Evolutionary conservation across 2,797 vertebrate genomes (phyloP).

Genomic region (Gastrophryne carolinensis): DNA sequence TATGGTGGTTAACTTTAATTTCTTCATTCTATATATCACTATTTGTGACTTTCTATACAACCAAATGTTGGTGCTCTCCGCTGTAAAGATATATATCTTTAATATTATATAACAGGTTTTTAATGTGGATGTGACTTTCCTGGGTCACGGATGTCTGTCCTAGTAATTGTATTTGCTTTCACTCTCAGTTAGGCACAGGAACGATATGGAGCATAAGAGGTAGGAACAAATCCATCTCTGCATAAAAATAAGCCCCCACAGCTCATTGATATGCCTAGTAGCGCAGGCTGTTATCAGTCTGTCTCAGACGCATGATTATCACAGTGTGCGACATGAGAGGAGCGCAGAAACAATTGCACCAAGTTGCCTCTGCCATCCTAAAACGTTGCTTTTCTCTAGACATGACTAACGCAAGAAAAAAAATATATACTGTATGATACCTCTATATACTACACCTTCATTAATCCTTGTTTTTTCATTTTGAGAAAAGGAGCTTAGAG

Average conservation of each 20-base stretch:
- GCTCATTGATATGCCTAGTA: conserved; percentile 41
- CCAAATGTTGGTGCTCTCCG: background rate
- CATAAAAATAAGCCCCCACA: conserved; percentile 36
- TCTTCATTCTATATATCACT: background rate
- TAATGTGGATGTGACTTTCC: conserved; percentile 17
- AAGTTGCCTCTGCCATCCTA: background rate
- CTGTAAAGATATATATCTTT: conserved; percentile 14
- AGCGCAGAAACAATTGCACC: background rate
- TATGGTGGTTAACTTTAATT: background rate
- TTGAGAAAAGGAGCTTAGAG: too few relatives aligned
- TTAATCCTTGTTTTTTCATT: too few relatives aligned
- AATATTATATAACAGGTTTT: conserved; percentile 23
- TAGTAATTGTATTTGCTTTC: conserved; percentile 44
- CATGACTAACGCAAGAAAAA: background rate
- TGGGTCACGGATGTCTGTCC: conserved; percentile 21
- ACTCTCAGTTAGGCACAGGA: conserved; percentile 43
- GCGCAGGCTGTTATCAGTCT: conserved; percentile 41
- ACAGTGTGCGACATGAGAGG: conserved; percentile 41
- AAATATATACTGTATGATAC: background rate
- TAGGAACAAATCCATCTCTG: conserved; percentile 13
- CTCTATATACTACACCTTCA: too few relatives aligned
- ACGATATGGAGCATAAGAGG: conserved; percentile 19
- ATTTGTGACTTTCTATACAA: background rate
- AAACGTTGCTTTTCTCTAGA: background rate
- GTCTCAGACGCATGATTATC: conserved; percentile 47